These are phyloP conservation scores for Xiphophorus couchianus DNA, from an alignment of 2,113 vertebrate species.

Conservation along the genomic window DNA sequence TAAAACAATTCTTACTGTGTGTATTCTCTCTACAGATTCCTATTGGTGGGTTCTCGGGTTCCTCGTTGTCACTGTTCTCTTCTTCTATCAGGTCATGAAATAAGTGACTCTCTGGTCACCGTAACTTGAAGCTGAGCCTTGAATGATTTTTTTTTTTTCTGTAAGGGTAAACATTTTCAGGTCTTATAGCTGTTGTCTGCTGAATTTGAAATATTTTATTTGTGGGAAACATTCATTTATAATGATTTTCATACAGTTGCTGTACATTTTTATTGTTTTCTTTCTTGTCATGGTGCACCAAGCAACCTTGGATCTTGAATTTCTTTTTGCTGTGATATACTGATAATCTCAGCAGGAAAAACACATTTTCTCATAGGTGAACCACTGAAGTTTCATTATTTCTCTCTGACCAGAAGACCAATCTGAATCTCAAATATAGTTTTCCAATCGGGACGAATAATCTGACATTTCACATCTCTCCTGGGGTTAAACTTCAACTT, in stretches of 20 bases:
- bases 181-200: neutral
- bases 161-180: constrained; percentile 23
- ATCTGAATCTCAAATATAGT: neutral
- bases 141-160: constrained; percentile 8
- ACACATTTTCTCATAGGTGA: neutral
- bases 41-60: constrained; percentile 74
- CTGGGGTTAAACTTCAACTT: neutral
- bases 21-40: constrained; percentile 54
- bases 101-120: constrained; percentile 21
- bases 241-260: neutral
- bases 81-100: constrained; percentile 76
- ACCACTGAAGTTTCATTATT: neutral
- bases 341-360: neutral
- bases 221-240: neutral
- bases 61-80: constrained; percentile 70
- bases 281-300: neutral
- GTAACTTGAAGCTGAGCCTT: constrained; percentile 19
- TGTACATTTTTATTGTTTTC: neutral
- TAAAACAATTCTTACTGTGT: constrained; percentile 11
- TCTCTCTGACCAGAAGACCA: neutral
- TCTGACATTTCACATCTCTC: neutral
- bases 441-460: neutral
- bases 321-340: neutral
- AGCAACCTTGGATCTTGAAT: neutral
- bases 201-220: neutral